Evolutionary conservation across 2,113 vertebrate genomes (phyloP).

Genomic region (Cnemophilus loriae): DNA sequence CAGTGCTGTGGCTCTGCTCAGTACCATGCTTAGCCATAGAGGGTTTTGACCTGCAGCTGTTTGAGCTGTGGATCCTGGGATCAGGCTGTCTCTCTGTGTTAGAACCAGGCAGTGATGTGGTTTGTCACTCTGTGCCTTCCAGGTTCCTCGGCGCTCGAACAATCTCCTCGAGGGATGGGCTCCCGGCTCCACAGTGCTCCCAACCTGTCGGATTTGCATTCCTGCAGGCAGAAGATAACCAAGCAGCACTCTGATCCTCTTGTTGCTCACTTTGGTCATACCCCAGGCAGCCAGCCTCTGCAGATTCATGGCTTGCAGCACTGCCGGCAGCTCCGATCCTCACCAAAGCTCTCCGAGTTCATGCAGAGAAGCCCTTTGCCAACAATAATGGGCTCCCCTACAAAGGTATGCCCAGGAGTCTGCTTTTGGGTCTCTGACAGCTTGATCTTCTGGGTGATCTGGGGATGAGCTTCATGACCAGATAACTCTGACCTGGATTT

Average conservation of each 20-base stretch:
- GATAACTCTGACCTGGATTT: not conserved
- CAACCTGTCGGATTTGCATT: conserved; percentile 77
- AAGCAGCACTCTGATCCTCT: conserved; percentile 91
- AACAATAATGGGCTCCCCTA: conserved; percentile 92
- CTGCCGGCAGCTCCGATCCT: conserved; percentile 84
- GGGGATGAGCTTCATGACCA: not conserved
- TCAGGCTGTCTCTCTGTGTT: not conserved
- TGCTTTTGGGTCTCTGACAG: not conserved
- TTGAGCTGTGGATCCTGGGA: not conserved
- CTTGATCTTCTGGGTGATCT: not conserved
- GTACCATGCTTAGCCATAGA: not conserved
- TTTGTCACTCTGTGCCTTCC: not conserved
- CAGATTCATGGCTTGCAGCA: conserved; percentile 62
- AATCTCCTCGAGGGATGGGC: conserved; percentile 80
- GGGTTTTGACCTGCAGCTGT: not conserved
- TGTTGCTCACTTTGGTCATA: conserved; percentile 60
- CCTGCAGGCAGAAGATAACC: conserved; percentile 85
- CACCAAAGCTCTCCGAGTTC: conserved; percentile 90
- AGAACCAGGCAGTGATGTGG: not conserved
- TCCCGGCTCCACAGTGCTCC: conserved; percentile 94
- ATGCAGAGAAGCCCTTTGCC: conserved; percentile 92
- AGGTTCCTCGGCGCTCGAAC: conserved; percentile 62
- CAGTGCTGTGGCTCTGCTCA: not conserved
- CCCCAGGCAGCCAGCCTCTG: conserved; percentile 61
- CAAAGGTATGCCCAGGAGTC: conserved; percentile 75